Evolutionary conservation across 2,888 invertebrate genomes (phyloP).

Genomic region (Cheilosia scutellata): DNA sequence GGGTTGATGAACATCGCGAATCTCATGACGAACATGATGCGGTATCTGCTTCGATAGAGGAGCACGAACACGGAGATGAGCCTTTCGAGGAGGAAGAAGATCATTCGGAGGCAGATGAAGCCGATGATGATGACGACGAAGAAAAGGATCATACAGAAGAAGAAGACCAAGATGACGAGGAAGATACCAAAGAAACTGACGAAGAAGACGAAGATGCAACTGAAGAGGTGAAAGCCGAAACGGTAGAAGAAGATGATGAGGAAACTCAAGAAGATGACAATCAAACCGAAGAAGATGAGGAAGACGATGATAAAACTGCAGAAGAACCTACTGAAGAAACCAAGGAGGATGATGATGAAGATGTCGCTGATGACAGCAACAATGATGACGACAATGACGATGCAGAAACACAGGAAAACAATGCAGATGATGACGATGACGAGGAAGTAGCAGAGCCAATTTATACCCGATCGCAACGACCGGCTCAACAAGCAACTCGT

Average conservation of each 20-base stretch:
- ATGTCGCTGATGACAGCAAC: constrained; percentile 71
- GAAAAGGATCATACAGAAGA: constrained; percentile 78
- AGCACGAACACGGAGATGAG: constrained; percentile 81
- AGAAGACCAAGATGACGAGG: constrained; percentile 83
- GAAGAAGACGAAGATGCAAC: constrained; percentile 80
- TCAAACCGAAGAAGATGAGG: constrained; percentile 81
- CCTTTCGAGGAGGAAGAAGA: constrained; percentile 80
- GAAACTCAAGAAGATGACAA: constrained; percentile 77
- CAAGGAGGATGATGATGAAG: constrained; percentile 80
- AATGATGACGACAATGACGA: constrained; percentile 75
- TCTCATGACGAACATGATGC: constrained; percentile 82
- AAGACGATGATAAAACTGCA: constrained; percentile 83
- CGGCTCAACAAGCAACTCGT: constrained; percentile 73
- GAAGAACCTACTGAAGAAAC: constrained; percentile 78
- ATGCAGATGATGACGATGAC: constrained; percentile 78
- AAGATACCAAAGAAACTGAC: constrained; percentile 79
- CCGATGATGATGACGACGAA: constrained; percentile 75
- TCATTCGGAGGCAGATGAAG: constrained; percentile 79
- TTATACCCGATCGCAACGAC: constrained; percentile 75
- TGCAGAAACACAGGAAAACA: constrained; percentile 79
- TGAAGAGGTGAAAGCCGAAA: constrained; percentile 81
- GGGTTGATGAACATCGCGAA: constrained; percentile 86
- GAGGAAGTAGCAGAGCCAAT: constrained; percentile 73
- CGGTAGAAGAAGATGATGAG: constrained; percentile 79
- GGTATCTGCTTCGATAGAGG: constrained; percentile 80